Conservation (phyloP, 2,113 vertebrate genomes). For the Pycnonotus jocosus region DNA sequence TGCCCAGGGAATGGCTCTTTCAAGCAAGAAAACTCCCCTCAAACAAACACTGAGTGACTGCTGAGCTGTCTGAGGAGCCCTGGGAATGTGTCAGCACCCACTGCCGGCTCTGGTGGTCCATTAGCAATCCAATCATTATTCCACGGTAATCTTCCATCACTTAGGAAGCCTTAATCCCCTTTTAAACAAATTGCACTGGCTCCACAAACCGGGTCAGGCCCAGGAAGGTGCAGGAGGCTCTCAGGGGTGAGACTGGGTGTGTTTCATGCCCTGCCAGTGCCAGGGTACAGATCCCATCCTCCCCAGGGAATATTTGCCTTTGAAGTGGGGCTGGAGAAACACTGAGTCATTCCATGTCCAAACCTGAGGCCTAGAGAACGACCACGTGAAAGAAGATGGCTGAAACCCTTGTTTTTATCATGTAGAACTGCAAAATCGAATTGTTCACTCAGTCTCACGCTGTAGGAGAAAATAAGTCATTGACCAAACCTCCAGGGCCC, state of each 20-base stretch:
- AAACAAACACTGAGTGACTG: neutral
- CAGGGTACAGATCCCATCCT: fast-evolving
- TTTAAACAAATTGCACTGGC: constrained; percentile 25
- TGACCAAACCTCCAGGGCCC: neutral
- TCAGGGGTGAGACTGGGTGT: fast-evolving
- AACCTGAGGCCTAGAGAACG: neutral
- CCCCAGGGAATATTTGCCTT: neutral
- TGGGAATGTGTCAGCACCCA: neutral
- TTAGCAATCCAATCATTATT: neutral
- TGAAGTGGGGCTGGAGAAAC: neutral
- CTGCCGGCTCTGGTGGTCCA: neutral
- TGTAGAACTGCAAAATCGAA: neutral
- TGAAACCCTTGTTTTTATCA: neutral
- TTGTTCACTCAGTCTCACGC: neutral
- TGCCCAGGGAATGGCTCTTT: neutral
- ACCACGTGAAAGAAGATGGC: fast-evolving
- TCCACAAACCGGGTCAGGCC: neutral
- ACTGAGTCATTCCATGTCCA: neutral
- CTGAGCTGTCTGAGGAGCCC: neutral
- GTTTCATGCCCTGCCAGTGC: neutral
- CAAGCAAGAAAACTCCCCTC: neutral
- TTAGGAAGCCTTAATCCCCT: constrained; percentile 10
- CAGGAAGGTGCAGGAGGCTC: neutral
- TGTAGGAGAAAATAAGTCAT: neutral
- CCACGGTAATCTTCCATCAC: neutral